A percentile compares a stretch with the other conserved stretches of the same genome.
These are phyloP conservation scores for Amphipyra tragopoginis DNA, from an alignment of 2,888 invertebrate species.

Conservation along the genomic window DNA sequence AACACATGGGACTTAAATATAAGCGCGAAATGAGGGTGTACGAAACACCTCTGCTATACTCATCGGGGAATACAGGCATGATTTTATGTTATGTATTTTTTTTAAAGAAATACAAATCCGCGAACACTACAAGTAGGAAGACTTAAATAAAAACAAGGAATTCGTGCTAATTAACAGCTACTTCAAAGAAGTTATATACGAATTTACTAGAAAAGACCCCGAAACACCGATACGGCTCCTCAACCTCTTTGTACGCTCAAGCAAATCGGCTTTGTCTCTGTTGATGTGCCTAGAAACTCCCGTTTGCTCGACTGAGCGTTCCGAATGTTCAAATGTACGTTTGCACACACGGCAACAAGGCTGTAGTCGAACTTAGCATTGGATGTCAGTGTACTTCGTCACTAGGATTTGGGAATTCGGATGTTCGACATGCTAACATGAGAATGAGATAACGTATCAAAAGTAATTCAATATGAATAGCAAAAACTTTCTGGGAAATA, in stretches of 20 bases:
- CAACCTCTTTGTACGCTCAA: slow-evolving; percentile 45
- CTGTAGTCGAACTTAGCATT: slow-evolving; percentile 23
- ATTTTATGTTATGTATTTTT: too few species aligned
- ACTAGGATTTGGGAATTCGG: too few species aligned
- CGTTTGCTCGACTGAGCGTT: slow-evolving; percentile 43
- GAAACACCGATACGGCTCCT: slow-evolving; percentile 20
- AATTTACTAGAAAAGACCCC: slow-evolving; percentile 11
- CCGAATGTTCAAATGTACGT: slow-evolving; percentile 30
- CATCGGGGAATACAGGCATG: too few species aligned
- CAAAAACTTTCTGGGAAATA: too few species aligned
- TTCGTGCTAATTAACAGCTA: slow-evolving; percentile 23
- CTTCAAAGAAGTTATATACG: slow-evolving; percentile 13
- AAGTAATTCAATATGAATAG: too few species aligned
- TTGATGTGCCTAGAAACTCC: slow-evolving; percentile 33
- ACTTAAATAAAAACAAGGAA: not conserved
- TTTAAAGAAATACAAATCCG: too few species aligned
- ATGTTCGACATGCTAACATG: too few species aligned
- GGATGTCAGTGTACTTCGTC: slow-evolving; percentile 2
- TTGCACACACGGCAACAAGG: slow-evolving; percentile 10
- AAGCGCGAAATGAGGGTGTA: too few species aligned
- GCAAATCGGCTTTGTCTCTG: slow-evolving; percentile 52
- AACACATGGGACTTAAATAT: too few species aligned
- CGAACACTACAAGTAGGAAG: too few species aligned
- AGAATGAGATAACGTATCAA: too few species aligned
- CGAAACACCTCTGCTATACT: too few species aligned